These are phyloP conservation scores for Drosophila truncata DNA, from an alignment of 1,140 invertebrate genomes.

Conservation along the genomic window DNA sequence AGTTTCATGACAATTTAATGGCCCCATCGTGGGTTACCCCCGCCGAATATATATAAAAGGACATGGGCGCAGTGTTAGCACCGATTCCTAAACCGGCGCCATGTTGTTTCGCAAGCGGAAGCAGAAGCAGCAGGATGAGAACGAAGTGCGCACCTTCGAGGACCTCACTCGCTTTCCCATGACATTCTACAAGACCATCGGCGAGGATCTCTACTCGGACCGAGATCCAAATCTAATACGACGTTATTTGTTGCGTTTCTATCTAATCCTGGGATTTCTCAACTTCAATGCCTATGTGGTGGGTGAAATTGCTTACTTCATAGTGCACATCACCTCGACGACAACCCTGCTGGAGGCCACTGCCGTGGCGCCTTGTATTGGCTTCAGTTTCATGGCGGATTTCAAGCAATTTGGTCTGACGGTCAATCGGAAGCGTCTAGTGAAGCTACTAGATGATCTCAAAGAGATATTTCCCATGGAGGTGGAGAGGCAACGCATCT, in stretches of 20 bases:
- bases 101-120: conserved; percentile 56
- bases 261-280: conserved; percentile 63
- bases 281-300: conserved; percentile 75
- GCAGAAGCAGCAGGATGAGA: conserved; percentile 16
- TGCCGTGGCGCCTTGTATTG: conserved; percentile 71
- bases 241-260: conserved; percentile 53
- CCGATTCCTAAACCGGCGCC: not conserved
- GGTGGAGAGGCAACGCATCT: conserved; percentile 32
- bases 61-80: not conserved
- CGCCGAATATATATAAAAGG: conserved; percentile 36
- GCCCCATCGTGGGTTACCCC: not conserved
- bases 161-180: conserved; percentile 67
- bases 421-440: conserved; percentile 46
- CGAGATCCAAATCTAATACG: conserved; percentile 59
- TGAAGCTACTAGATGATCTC: conserved; percentile 60
- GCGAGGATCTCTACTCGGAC: conserved; percentile 69
- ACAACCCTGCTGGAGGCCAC: conserved; percentile 70
- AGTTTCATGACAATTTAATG: conserved; percentile 68
- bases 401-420: conserved; percentile 72
- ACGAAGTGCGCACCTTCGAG: conserved; percentile 55
- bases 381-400: conserved; percentile 76
- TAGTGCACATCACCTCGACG: conserved; percentile 69
- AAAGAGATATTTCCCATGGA: conserved; percentile 60
- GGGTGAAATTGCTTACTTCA: conserved; percentile 71
- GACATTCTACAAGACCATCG: conserved; percentile 74